These are phyloP conservation scores for Pangasius mekongensis DNA, from an alignment of 2,797 vertebrate species.

Conservation along the genomic window DNA sequence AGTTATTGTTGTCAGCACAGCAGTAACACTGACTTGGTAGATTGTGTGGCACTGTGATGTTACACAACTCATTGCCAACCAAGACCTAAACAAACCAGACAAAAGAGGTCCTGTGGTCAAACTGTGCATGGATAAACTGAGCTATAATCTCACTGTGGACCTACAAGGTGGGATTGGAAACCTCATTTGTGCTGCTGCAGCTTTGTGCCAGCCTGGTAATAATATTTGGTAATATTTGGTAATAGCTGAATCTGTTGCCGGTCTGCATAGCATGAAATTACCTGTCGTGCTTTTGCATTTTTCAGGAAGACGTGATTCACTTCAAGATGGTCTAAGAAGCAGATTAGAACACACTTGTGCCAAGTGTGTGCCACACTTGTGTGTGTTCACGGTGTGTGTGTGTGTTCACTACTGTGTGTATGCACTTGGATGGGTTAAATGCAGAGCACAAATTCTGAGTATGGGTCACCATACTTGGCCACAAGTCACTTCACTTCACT, in stretches of 20 bases:
- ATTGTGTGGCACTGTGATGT: background rate
- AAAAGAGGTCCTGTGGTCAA: background rate
- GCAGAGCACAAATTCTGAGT: too few relatives aligned
- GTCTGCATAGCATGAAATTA: background rate
- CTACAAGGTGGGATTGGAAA: background rate
- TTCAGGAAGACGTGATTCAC: background rate
- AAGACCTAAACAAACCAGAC: background rate
- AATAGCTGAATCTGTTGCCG: background rate
- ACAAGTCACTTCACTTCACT: too few relatives aligned
- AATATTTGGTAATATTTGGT: background rate
- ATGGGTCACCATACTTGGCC: too few relatives aligned
- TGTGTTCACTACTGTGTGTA: too few relatives aligned
- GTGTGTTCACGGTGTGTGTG: too few relatives aligned
- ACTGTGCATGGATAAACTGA: background rate
- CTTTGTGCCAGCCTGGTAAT: background rate
- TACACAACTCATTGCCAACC: background rate
- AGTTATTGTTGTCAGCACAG: background rate
- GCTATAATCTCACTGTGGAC: background rate
- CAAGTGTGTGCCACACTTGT: too few relatives aligned
- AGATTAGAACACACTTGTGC: background rate
- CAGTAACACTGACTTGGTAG: background rate
- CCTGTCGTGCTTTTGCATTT: background rate
- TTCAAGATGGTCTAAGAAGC: background rate
- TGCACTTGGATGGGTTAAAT: too few relatives aligned
- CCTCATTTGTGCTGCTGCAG: background rate